These are phyloP conservation scores for Dicrostonyx torquatus DNA, from an alignment of 2,797 vertebrate species.

Conservation along the genomic window DNA sequence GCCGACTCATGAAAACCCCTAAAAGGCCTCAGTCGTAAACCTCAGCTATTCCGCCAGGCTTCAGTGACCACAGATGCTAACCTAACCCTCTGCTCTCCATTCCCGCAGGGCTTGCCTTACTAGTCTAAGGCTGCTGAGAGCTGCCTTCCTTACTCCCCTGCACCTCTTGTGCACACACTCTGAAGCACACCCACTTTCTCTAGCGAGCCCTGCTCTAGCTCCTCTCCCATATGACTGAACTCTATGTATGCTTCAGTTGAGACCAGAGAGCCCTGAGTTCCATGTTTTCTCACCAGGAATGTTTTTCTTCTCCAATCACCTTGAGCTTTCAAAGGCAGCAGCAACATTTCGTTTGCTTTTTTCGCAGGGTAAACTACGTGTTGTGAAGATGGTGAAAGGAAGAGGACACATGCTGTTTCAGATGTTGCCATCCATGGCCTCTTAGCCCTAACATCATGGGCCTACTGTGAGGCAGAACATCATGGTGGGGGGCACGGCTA, in stretches of 20 bases:
- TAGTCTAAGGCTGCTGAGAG: neutral
- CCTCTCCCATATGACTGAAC: neutral
- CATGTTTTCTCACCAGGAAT: neutral
- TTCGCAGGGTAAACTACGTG: neutral
- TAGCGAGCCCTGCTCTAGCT: neutral
- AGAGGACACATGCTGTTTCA: neutral
- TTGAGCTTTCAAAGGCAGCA: neutral
- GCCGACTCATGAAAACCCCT: neutral
- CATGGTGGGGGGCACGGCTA: neutral
- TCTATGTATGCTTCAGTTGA: neutral
- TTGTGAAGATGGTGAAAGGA: no score
- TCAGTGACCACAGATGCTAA: neutral
- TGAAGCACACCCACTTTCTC: neutral
- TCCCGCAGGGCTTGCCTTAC: neutral
- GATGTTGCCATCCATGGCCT: no score
- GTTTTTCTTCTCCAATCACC: conserved; percentile 15
- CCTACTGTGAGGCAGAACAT: neutral
- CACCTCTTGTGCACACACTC: rapidly evolving
- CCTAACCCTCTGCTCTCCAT: no score
- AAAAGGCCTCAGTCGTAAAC: neutral
- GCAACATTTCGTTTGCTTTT: neutral
- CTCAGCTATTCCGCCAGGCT: neutral
- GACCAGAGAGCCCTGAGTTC: neutral
- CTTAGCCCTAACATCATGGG: neutral
- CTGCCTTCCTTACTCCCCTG: rapidly evolving